Percentiles rank a stretch among this genome's conserved stretches.
Conservation (phyloP, 2,113 vertebrate species). For the Notarius quadriscutis region DNA sequence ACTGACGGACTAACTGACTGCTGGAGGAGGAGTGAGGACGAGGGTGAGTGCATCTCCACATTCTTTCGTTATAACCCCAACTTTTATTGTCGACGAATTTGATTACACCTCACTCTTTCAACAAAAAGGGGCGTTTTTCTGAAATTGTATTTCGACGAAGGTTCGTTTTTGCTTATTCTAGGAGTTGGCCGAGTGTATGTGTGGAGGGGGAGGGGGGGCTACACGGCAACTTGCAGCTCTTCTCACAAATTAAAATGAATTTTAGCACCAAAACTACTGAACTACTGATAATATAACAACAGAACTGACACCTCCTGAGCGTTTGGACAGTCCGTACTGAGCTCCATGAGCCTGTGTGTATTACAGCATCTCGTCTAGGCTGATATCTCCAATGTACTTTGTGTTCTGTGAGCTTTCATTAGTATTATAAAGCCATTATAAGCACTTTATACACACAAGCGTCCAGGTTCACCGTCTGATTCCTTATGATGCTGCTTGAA, state of each 20-base stretch:
- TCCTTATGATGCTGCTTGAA: not conserved
- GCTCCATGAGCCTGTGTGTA: not conserved
- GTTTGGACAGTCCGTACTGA: not conserved
- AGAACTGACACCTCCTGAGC: not conserved
- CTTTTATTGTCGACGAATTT: conserved; percentile 49
- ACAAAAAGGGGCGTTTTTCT: not conserved
- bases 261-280: not conserved
- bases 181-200: conserved; percentile 60
- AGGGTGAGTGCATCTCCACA: conserved; percentile 61
- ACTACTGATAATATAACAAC: not conserved
- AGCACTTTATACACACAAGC: not conserved
- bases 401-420: conserved; percentile 3
- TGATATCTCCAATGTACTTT: conserved; percentile 32
- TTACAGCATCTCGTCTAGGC: not conserved
- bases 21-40: conserved; percentile 57
- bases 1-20: conserved; percentile 48
- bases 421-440: not conserved
- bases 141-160: conserved; percentile 27
- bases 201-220: not conserved
- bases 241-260: conserved; percentile 1
- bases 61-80: conserved; percentile 52
- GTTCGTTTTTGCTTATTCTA: conserved; percentile 58
- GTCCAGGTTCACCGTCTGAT: not conserved
- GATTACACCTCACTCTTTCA: conserved; percentile 25
- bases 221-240: conserved; percentile 50